Conservation (phyloP, 2,797 vertebrate species). For the Paedocypris micromegethes region DNA sequence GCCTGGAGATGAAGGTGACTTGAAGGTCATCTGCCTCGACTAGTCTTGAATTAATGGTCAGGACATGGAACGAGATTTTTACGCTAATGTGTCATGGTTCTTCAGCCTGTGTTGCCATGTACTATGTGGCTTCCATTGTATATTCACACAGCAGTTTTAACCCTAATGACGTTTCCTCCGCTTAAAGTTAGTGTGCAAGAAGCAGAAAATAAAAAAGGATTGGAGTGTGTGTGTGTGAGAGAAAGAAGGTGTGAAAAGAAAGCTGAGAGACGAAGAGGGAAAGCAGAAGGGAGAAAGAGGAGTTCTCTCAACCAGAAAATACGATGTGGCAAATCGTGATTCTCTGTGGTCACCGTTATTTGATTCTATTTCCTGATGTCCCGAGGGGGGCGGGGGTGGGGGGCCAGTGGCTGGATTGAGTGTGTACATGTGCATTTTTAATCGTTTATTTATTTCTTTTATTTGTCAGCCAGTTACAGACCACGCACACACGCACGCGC, state of each 20-base stretch:
- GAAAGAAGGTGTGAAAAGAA: constrained; percentile 40
- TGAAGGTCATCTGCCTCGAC: not conserved
- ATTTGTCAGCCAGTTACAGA: not conserved
- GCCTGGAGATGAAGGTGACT: not conserved
- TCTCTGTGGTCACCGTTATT: constrained; percentile 56
- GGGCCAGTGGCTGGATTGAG: constrained; percentile 11
- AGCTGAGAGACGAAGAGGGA: constrained; percentile 42
- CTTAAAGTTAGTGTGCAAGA: not conserved
- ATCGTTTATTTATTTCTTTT: not conserved
- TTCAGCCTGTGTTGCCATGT: not conserved
- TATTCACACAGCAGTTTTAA: no score
- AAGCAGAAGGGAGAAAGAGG: constrained; percentile 1
- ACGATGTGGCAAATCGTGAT: constrained; percentile 52
- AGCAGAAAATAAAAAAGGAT: constrained; percentile 1
- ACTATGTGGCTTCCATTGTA: not conserved
- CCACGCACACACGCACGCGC: not conserved
- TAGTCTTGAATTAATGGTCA: not conserved
- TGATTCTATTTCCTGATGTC: constrained; percentile 55
- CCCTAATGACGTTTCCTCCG: no score
- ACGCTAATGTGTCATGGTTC: no score
- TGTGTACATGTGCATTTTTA: constrained; percentile 22
- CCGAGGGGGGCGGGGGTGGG: constrained; percentile 20
- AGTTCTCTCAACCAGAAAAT: constrained; percentile 40
- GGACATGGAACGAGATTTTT: no score
- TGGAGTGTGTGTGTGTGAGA: not conserved